phyloP scores from a whole-genome alignment of 2,888 invertebrate species.

The Platycnemis pennipes region DNA sequence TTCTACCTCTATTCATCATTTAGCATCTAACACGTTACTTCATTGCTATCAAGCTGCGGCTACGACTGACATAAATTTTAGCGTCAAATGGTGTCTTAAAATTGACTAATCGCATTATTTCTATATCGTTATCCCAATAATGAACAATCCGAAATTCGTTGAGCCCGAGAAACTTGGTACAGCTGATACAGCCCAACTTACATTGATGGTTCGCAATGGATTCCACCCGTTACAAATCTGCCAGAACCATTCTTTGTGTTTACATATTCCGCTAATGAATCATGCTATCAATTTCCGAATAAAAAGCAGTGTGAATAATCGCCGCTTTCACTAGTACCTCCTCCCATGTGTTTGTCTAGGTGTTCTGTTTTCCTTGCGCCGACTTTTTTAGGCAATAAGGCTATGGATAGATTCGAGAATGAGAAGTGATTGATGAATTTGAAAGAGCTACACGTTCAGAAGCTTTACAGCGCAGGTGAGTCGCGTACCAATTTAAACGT shows the following conservation, averaged over 20 bases:
- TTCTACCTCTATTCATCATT: too few species aligned
- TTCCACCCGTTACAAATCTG: neutral
- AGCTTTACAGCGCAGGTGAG: neutral
- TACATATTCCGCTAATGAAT: neutral
- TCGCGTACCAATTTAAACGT: neutral
- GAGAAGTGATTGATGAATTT: neutral
- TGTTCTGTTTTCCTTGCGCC: neutral
- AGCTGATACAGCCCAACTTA: neutral
- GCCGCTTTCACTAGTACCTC: neutral
- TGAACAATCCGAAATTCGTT: neutral
- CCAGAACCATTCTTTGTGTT: neutral
- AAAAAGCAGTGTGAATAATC: neutral
- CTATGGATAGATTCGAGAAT: neutral
- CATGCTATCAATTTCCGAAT: conserved; percentile 15
- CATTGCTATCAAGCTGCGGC: too few species aligned
- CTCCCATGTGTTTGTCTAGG: neutral
- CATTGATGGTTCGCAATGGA: neutral
- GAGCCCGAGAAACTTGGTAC: neutral
- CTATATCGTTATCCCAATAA: neutral
- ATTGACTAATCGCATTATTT: neutral
- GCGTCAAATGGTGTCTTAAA: neutral
- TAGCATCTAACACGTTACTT: too few species aligned
- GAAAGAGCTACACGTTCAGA: neutral
- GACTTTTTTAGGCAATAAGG: conserved; percentile 20
- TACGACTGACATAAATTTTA: too few species aligned